Base-by-base conservation (phyloP, 2,888 invertebrate genomes). In the Xestoiulus laeticollis region DNA sequence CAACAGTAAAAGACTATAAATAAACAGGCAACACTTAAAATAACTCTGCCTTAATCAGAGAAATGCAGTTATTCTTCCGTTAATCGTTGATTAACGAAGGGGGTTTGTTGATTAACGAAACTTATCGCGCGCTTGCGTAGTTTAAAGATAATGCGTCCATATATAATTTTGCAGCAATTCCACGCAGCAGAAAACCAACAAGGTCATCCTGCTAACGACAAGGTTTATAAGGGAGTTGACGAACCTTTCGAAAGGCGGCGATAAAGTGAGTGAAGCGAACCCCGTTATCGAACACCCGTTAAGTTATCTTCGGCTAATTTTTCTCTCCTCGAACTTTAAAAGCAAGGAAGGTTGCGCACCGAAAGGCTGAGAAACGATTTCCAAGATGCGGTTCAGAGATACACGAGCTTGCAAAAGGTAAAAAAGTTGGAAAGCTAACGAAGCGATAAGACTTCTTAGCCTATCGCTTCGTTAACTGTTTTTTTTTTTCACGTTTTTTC, bases 161-260 rank as follows among this genome's bases (percentile, higher is more conserved):
- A 86, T 32, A 26, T 8, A 59, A 30, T 68, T 87, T 68, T 87
- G 10, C 68, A 87, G 87, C 1, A 33, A 87, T n/a, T 22, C 78
- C 19, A 87, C 87, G 78, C 87, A 87, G 78, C 87, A 87, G 33
- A 87, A 33, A n/a, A 87, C 87, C 38, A 87, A 87, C 68, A 78
- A 30, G 22, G 59, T 59, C 32, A 87, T 87, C 38, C 38, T 68
- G 33, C 19, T n/a, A 59, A 87, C 68, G 22, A 68, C 87, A 8
- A 22, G 16, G 16, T 59, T 38, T 2, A 87, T 87, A 68, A 87
- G 43, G 68, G 87, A 87, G 32, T 78, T 78, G 38, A 68, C 32
- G 0, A 68, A 22, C 4, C 33, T 68, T 68, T 59, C 87, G 12
- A 68, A 22, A 19, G 68, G 38, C 16, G 68, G 87, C 22, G 38